Evolutionary conservation across 2,888 invertebrate species (phyloP).

Genomic region (Apodemia mormo): DNA sequence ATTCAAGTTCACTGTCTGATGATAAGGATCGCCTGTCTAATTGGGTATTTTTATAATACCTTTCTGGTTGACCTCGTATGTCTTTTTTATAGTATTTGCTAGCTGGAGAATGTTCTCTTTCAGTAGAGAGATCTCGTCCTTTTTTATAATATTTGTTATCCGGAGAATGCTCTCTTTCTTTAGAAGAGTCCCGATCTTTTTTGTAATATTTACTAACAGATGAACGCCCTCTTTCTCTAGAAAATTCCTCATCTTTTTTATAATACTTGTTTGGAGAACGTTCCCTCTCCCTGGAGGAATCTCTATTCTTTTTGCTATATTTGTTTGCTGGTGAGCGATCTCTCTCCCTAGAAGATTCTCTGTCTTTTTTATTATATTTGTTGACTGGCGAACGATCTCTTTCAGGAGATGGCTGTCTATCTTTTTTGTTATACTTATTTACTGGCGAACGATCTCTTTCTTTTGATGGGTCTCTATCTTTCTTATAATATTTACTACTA

Average conservation of each 20-base stretch:
- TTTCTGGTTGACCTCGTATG: slow-evolving; percentile 46
- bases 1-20: slow-evolving; percentile 60
- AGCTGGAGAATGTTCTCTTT: background rate
- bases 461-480: background rate
- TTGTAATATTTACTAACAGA: slow-evolving; percentile 18
- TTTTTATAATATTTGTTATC: slow-evolving; percentile 18
- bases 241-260: background rate
- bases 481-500: slow-evolving; percentile 17
- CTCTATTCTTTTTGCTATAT: background rate
- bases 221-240: slow-evolving; percentile 1
- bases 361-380: slow-evolving; percentile 22
- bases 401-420: background rate
- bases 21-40: slow-evolving; percentile 48
- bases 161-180: background rate
- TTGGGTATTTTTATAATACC: slow-evolving; percentile 51
- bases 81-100: slow-evolving; percentile 36
- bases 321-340: slow-evolving; percentile 1
- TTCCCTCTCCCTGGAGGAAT: slow-evolving; percentile 11
- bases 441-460: slow-evolving; percentile 19
- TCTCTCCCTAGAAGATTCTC: slow-evolving; percentile 20
- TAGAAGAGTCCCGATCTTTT: slow-evolving; percentile 37
- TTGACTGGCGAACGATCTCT: slow-evolving; percentile 4
- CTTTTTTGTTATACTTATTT: slow-evolving; percentile 10
- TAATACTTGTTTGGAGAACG: slow-evolving; percentile 15
- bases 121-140: background rate